Conservation (phyloP, 64 coral and sea anemone genomes). For the Pocillopora verrucosa region DNA sequence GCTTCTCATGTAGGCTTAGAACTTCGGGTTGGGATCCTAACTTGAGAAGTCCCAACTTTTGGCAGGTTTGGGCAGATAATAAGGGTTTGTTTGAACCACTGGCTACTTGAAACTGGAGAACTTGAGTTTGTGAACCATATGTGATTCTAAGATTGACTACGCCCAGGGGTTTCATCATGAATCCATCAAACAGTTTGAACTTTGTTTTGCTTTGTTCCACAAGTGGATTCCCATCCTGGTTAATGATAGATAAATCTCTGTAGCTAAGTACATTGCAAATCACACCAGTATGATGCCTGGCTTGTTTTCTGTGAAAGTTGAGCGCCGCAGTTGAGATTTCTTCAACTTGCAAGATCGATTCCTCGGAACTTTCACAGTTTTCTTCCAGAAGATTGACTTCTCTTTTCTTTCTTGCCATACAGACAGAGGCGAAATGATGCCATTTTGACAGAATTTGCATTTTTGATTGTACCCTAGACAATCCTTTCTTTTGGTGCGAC, state of each 20-base stretch:
- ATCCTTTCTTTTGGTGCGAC: neutral
- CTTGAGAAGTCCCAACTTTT: conserved; percentile 27
- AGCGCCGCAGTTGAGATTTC: conserved; percentile 2
- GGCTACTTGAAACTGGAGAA: conserved; percentile 54
- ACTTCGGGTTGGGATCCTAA: conserved; percentile 2
- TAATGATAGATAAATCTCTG: conserved; percentile 46
- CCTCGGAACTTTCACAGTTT: neutral
- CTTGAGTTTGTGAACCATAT: conserved; percentile 15
- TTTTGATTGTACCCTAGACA: neutral
- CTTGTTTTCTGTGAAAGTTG: neutral
- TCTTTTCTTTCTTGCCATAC: conserved; percentile 30
- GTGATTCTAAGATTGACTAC: conserved; percentile 33
- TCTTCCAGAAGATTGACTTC: conserved; percentile 4
- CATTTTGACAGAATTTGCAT: neutral
- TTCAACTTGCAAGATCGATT: conserved; percentile 21
- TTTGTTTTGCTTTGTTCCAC: conserved; percentile 52
- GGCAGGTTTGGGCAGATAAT: conserved; percentile 54
- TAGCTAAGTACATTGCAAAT: conserved; percentile 56
- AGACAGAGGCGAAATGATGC: neutral
- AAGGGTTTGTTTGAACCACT: conserved; percentile 38
- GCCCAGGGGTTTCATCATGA: conserved; percentile 37
- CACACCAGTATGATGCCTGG: neutral
- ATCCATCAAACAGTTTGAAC: conserved; percentile 46
- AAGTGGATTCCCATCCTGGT: conserved; percentile 49
- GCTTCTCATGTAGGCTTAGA: neutral